A percentile compares a stretch with the other conserved stretches of the same genome.
Conservation (phyloP, 2,797 vertebrate species). For the Cossypha dichroa region DNA sequence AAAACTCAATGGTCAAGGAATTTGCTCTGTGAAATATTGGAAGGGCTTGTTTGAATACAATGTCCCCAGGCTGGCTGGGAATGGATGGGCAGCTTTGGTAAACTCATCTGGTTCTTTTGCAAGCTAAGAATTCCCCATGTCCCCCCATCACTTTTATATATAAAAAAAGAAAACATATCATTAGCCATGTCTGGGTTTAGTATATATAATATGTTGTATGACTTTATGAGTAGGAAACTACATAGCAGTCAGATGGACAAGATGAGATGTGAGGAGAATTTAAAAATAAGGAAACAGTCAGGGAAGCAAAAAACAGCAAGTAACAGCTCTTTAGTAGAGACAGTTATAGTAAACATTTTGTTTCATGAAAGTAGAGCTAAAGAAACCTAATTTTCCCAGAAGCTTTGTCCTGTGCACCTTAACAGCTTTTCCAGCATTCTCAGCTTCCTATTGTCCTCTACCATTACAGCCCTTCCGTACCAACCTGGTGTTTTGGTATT, state of each 20-base stretch:
- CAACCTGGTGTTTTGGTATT: background rate
- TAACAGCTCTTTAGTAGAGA: background rate
- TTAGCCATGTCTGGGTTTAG: background rate
- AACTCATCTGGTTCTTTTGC: background rate
- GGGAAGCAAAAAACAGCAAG: background rate
- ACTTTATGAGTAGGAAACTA: background rate
- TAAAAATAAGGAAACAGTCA: background rate
- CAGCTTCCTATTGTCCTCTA: background rate
- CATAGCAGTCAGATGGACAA: background rate
- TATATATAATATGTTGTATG: background rate
- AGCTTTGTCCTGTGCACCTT: background rate
- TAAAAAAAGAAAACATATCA: background rate
- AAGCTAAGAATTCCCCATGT: background rate
- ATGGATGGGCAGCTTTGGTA: background rate
- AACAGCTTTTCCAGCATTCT: background rate
- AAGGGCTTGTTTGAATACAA: background rate
- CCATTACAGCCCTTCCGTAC: background rate
- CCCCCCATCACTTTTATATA: background rate
- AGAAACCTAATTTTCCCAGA: background rate
- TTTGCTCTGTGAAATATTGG: background rate
- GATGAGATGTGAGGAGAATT: background rate
- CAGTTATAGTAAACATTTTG: background rate
- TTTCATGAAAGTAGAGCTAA: background rate
- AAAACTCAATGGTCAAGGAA: background rate
- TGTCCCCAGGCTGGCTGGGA: background rate